phyloP scores from a whole-genome alignment of 2,888 invertebrate genomes.

The Petrophora chlorosata region DNA sequence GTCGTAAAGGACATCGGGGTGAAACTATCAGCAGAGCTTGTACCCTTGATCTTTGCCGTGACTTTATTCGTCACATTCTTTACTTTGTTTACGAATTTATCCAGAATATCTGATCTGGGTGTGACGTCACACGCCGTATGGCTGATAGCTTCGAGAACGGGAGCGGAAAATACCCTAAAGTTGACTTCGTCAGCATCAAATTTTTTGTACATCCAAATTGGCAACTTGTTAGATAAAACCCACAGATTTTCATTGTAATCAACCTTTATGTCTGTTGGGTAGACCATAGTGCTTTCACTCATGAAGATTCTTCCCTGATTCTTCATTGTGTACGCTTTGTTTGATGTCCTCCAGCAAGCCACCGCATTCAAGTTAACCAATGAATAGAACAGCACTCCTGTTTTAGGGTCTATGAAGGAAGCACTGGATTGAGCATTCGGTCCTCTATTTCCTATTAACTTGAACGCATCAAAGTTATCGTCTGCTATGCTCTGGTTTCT shows the following conservation, averaged over 20 bases:
- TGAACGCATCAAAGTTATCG: conserved; percentile 86
- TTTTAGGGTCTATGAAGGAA: conserved; percentile 87
- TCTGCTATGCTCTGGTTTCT: conserved; percentile 83
- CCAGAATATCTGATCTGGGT: conserved; percentile 81
- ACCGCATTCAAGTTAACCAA: conserved; percentile 90
- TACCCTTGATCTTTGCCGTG: conserved; percentile 18
- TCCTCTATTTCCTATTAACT: conserved; percentile 87
- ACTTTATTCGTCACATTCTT: conserved; percentile 71
- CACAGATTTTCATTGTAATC: conserved; percentile 88
- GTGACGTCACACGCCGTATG: conserved; percentile 88
- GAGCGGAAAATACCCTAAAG: conserved; percentile 88
- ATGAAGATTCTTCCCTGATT: conserved; percentile 89
- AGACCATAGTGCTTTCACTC: conserved; percentile 88
- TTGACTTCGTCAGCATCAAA: conserved; percentile 86
- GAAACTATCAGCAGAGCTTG: conserved; percentile 44
- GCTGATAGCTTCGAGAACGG: conserved; percentile 87
- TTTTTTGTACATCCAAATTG: conserved; percentile 87
- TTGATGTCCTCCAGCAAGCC: conserved; percentile 90
- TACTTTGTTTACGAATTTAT: conserved; percentile 78
- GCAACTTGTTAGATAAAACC: conserved; percentile 89
- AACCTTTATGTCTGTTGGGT: conserved; percentile 91
- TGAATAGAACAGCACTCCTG: conserved; percentile 89
- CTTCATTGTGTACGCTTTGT: conserved; percentile 86
- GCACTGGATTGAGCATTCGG: conserved; percentile 89
- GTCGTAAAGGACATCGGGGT: conserved; percentile 47